phyloP scores from a whole-genome alignment of 2,888 invertebrate species.

The Ischnura elegans region DNA sequence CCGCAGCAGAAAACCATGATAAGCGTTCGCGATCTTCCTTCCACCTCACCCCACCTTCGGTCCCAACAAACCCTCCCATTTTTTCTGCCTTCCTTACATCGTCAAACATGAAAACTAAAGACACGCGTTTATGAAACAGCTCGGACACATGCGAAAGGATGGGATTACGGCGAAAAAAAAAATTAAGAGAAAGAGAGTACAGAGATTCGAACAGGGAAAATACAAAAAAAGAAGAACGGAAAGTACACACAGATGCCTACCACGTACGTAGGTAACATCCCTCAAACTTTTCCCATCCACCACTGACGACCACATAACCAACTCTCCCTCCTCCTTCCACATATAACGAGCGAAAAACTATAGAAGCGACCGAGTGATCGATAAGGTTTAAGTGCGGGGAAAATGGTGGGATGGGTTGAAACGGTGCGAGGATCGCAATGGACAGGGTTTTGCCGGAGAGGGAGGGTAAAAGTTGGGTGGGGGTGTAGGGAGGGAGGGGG shows the following conservation, averaged over 20 bases:
- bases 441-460: no score
- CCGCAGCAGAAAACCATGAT: no score
- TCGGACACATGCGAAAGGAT: constrained; percentile 16
- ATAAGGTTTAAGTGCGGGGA: no score
- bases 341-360: no score
- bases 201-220: neutral
- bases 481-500: no score
- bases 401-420: no score
- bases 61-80: constrained; percentile 8
- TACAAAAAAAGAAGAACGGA: neutral
- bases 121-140: constrained; percentile 63
- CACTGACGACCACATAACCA: neutral
- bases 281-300: constrained; percentile 12
- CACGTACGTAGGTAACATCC: neutral
- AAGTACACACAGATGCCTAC: neutral
- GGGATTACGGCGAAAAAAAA: constrained; percentile 60
- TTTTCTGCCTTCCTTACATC: neutral
- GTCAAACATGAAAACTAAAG: constrained; percentile 63
- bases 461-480: no score
- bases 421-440: no score
- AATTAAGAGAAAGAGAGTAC: neutral
- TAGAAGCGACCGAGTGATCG: no score
- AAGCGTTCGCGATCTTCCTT: no score
- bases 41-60: no score
- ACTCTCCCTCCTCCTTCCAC: no score